Percentiles rank a stretch among this genome's conserved stretches.
Evolutionary conservation across 2,888 invertebrate species (phyloP).

Genomic region (Meandrusa payeni): DNA sequence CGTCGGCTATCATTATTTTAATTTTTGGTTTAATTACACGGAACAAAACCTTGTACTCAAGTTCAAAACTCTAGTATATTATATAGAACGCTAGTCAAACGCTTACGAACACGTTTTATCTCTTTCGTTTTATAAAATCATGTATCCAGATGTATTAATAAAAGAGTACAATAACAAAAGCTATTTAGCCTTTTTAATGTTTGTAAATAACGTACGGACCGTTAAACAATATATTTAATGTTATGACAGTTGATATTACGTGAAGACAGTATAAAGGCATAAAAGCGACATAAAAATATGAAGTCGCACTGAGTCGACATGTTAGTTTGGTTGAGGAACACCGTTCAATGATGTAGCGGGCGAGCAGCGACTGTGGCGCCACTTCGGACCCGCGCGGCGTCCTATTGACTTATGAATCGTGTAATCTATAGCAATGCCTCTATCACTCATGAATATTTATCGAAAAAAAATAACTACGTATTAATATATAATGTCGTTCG

Average conservation of each 20-base stretch:
- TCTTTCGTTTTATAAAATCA: no score
- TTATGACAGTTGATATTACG: constrained; percentile 58
- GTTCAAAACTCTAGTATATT: no score
- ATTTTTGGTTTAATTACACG: no score
- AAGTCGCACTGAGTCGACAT: constrained; percentile 64
- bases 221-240: constrained; percentile 53
- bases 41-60: no score
- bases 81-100: no score
- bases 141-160: no score
- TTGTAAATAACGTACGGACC: constrained; percentile 28
- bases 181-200: constrained; percentile 10
- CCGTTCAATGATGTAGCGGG: constrained; percentile 46
- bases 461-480: constrained; percentile 57
- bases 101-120: no score
- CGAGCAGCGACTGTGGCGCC: constrained; percentile 44
- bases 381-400: constrained; percentile 48
- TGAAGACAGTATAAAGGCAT: constrained; percentile 56
- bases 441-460: constrained; percentile 80
- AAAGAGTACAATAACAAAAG: constrained; percentile 4
- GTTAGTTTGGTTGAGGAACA: constrained; percentile 51
- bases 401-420: constrained; percentile 72
- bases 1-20: no score
- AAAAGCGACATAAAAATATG: constrained; percentile 68
- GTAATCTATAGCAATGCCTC: constrained; percentile 74
- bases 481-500: constrained; percentile 59